Conservation (phyloP, 53 echinoderm and acorn worm species). For the Holothuria scabra region DNA sequence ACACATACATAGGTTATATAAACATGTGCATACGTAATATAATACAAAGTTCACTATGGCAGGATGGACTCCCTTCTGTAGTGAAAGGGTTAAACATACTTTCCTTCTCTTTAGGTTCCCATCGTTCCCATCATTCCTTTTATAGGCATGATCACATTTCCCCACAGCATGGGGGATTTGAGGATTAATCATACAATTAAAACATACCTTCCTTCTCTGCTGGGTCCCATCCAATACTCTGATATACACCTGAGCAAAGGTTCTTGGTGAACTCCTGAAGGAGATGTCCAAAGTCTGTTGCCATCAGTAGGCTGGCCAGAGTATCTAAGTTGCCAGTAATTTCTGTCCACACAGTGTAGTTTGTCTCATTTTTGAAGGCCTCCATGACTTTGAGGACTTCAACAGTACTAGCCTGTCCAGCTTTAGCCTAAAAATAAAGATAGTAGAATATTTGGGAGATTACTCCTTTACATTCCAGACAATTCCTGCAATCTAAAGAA, state of each 20-base stretch:
- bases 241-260: slow-evolving; percentile 67
- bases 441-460: background rate
- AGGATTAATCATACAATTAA: background rate
- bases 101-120: too few species aligned
- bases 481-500: too few species aligned
- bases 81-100: too few species aligned
- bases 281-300: slow-evolving; percentile 67
- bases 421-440: slow-evolving; percentile 74
- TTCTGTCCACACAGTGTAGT: slow-evolving; percentile 98
- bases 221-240: slow-evolving; percentile 80
- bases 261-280: slow-evolving; percentile 75
- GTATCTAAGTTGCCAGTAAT: slow-evolving; percentile 80
- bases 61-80: too few species aligned
- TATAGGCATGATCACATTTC: too few species aligned
- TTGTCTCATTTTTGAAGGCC: slow-evolving; percentile 87
- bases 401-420: slow-evolving; percentile 96
- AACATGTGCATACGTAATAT: too few species aligned
- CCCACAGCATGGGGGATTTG: too few species aligned
- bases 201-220: slow-evolving; percentile 68
- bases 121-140: too few species aligned
- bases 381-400: slow-evolving; percentile 90
- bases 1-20: too few species aligned
- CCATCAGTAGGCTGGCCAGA: slow-evolving; percentile 69
- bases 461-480: too few species aligned
- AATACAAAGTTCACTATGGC: too few species aligned